Conservation (phyloP, 1,140 invertebrate genomes). For the Papilio xuthus region DNA sequence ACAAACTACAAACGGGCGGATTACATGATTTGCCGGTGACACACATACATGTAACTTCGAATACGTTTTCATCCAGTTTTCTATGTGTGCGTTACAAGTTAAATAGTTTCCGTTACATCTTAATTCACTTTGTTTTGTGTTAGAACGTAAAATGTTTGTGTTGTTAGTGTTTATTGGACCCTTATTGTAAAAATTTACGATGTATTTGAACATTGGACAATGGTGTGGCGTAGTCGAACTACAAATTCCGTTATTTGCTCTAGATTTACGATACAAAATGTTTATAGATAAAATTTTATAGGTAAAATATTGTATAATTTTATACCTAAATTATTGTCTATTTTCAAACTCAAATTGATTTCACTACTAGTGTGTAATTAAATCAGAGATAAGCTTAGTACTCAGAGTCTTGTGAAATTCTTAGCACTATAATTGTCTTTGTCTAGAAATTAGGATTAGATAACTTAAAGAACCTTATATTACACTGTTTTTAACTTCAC, state of each 20-base stretch:
- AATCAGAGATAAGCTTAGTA: background rate
- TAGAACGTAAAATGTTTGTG: constrained; percentile 18
- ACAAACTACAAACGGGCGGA: background rate
- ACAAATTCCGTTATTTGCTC: background rate
- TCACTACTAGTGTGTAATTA: background rate
- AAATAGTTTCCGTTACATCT: constrained; percentile 21
- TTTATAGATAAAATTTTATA: background rate
- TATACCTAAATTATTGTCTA: background rate
- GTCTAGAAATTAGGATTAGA: too few species aligned
- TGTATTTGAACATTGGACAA: constrained; percentile 1
- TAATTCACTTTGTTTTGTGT: constrained; percentile 20
- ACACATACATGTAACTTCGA: constrained; percentile 40
- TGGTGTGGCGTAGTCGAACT: background rate
- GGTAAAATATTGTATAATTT: background rate
- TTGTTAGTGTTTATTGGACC: constrained; percentile 1
- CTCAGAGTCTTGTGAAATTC: too few species aligned
- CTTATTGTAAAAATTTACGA: constrained; percentile 9
- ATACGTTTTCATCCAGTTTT: constrained; percentile 52
- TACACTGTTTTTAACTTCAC: too few species aligned
- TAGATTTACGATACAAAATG: background rate
- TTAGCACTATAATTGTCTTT: too few species aligned
- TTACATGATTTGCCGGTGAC: background rate
- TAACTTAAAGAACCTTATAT: too few species aligned
- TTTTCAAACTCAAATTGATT: background rate
- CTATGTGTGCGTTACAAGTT: constrained; percentile 6